Evolutionary conservation across 2,797 vertebrate species (phyloP), one percentile per base, ranked within the genome.

Genomic region (Sciurus carolinensis): DNA sequence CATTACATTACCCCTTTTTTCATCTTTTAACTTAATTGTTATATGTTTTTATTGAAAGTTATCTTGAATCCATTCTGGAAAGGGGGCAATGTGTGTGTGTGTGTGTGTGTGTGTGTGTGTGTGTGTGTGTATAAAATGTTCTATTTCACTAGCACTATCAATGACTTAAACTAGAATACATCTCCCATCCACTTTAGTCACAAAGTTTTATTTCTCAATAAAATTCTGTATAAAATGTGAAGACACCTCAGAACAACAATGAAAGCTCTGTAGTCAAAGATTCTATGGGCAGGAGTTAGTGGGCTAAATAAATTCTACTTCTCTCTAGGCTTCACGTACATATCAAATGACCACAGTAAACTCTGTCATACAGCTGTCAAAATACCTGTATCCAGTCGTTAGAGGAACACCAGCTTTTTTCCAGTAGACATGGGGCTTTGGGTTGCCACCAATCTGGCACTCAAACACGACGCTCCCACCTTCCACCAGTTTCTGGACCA

Each of bases 311-410:
- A 69, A 76, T 64, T 36, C 57, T 86, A 22, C 26, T 79, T 94
- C 57, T 93, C 75, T 10, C 1, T 44, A 39, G 36, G 18, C 54
- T 30, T 17, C 5, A 47, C 62, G 62, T 81, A 85, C 86, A 90
- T n/a, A 73, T 67, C 39, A 54, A 47, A 72, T 7, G 96, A 50
- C 64, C 86, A 91, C 7, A 57, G 59, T 84, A 33, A 88, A 83
- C n/a, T 20, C 39, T 30, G 11, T 33, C 26, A 66, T 26, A 75
- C 42, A 73, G 36, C 2, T 79, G 72, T 97, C 26, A 83, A 97
- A 95, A 83, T 99, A 99, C 99, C 99, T 99, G 98, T 99, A 99
- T 98, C 99, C 99, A 97, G 99, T 99, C n/a, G 98, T 99, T 81
- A 99, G 98, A 97, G 99, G 99, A 98, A 99, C 98, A 77, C 99